Base-by-base conservation (phyloP, 2,113 vertebrate species). In the Pleuronectes platessa region DNA sequence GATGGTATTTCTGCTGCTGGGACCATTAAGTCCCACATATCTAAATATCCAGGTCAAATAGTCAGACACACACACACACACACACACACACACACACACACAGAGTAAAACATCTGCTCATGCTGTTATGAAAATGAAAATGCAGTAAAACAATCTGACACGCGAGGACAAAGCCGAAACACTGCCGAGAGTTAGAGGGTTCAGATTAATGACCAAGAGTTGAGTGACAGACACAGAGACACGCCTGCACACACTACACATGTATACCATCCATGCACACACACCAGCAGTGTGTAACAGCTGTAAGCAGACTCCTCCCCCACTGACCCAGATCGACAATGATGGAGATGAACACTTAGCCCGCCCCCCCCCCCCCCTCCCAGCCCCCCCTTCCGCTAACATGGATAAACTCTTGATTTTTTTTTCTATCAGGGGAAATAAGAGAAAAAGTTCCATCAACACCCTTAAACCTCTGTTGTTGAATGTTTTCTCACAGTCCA, bases 311-410 rank as follows among this genome's bases (percentile, higher is more conserved):
- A 66, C 76, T 76, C 79, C 84, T 81, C 88, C 90, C 89, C 73
- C 68, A 81, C 62, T 92, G 89, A 91, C 90, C 90, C 88, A 90
- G 85, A 89, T 92, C 81, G 73, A 72, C 47, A 42, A 76, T 12
- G 56, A 51, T 66, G 58, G 23, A 74, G 81, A 80, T 87, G 62
- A 86, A 69, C 24, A 53, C 58, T 70, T 4, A 55, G n/a, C 2
- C 9, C 21, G 2, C 54, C 10, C 21, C 2, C 4, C 56, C 54
- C 10, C 21, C 2, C 4, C 56, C 24, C 56, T 4, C 23, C 24
- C 24, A 24, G 24, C 24, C 24, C 24, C 24, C 23, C 56, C n/a
- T 14, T 5, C 55, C 21, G 1, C n/a, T 14, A 14, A 27, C 40
- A 21, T 15, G 14, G 15, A 23, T 63, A n/a, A 20, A 20, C 51